Evolutionary conservation across 2,113 vertebrate species (phyloP), one percentile per base, ranked within the genome.

Genomic region (Carassius gibelio): DNA sequence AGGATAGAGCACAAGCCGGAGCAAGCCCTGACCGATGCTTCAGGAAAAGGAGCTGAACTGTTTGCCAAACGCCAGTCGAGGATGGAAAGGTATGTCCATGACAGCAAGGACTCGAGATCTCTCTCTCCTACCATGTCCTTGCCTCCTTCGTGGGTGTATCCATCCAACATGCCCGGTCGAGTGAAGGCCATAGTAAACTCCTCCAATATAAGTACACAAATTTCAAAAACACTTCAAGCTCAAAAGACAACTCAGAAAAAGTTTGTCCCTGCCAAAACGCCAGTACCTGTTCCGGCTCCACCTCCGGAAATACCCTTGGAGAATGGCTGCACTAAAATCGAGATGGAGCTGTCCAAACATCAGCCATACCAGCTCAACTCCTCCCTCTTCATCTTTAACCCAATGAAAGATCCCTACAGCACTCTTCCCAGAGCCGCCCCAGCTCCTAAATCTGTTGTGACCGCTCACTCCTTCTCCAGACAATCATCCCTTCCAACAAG

Each of bases 71-170:
- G 98, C 11, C 98, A 98, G 85, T 96, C 97, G 15, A 95, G 98
- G 85, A 99, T 99, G 98, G 97, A 99, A 92, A 97, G 96, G 84
- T 99, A 96, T 0, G 92, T 97, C 7, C 90, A 97, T 0, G 96
- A 98, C 88, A 95, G 94, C 2, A 90, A 96, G 1, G 89, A 83
- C 6, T 88, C 93, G 59, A 94, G 97, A 83, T 96, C 96, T 85
- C 97, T 96, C 0, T 99, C 98, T 0, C 98, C 98, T 17, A 98
- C 98, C 0, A 96, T 96, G 94, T 99, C 98, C 84, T 91, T 99
- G 90, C 98, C 98, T 84, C 96, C 98, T 0, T 99, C 97, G 88
- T 99, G 97, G 97, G 96, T 97, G 68, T 99, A 96, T 1, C 94
- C 95, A 0, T 93, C 95, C 10, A 97, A 92, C 0, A 96, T 95